Evolutionary conservation across 2,113 vertebrate genomes (phyloP), one percentile per base, ranked within the genome.

Genomic region (Lampris incognitus): DNA sequence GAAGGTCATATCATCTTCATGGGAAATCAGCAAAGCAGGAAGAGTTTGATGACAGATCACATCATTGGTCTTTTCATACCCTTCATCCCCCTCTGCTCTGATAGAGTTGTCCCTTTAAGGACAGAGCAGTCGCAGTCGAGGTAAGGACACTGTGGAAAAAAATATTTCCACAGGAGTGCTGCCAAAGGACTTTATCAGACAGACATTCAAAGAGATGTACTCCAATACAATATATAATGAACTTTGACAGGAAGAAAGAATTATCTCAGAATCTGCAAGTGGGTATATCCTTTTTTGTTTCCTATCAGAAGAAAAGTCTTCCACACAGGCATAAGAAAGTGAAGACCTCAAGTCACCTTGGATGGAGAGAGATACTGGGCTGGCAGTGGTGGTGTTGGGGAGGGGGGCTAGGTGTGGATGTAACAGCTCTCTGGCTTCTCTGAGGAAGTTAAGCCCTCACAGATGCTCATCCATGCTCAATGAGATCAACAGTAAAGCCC

Each of bases 11-110:
- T 11, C 6, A 62, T 52, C 8, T 36, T 69, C 60, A 8, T 38
- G 55, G 42, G 74, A 62, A 69, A 71, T 54, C 7, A 56, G 44
- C 39, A 9, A 40, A 62, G 52, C 60, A 66, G 39, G 69, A 61
- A 66, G 61, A 68, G 0, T 0, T 41, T 44, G 72, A 11, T 82
- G 87, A 92, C 87, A 88, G 81, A 36, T 89, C 72, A 73, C 81
- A 42, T 66, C 67, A 82, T 85, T 42, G 0, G 48, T 89, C 83
- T 81, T 41, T 24, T 24, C 24, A 24, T 24, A 24, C 24, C 24
- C 24, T 24, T 59, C 72, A 44, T 52, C 44, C 39, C 66, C 8
- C 40, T 9, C 8, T 38, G 39, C 44, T 52, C 52, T n/a, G 39
- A 24, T 24, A 24, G 24, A 75, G 68, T 8, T 3, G 2, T 11